A percentile compares a stretch with the other conserved stretches of the same genome.
Conservation (phyloP, 2,113 vertebrate species). For the Mustelus asterias region DNA sequence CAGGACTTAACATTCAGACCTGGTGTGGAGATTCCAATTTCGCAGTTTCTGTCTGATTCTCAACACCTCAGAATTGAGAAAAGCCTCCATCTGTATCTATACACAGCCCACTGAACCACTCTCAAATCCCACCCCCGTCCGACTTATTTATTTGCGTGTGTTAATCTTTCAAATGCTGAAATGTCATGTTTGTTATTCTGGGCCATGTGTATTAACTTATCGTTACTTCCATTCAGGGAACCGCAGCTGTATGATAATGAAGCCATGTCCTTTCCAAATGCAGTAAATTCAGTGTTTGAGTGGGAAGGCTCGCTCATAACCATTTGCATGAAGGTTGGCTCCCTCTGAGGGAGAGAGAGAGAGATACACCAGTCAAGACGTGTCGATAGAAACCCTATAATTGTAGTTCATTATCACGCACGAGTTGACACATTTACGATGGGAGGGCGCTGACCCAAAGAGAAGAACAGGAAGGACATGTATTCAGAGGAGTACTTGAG, state of each 20-base stretch:
- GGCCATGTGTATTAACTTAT: not conserved
- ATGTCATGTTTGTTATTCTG: not conserved
- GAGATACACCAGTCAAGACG: not conserved
- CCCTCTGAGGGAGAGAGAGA: not conserved
- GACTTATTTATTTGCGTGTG: not conserved
- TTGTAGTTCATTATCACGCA: too few species aligned
- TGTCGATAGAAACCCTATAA: too few species aligned
- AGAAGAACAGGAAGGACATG: not conserved
- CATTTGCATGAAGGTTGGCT: not conserved
- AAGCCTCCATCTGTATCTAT: not conserved
- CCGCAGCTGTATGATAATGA: not conserved
- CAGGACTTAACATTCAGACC: too few species aligned
- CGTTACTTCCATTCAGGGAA: not conserved
- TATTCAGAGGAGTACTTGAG: not conserved
- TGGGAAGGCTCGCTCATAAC: not conserved
- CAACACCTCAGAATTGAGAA: not conserved
- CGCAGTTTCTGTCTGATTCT: not conserved
- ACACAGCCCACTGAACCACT: not conserved
- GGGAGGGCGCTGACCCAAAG: not conserved
- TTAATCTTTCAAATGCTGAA: not conserved
- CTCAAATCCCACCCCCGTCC: not conserved
- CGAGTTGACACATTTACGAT: not conserved
- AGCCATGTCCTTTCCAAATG: not conserved
- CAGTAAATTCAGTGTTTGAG: not conserved
- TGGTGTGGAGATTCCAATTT: too few species aligned